These are phyloP conservation scores for Halcyon senegalensis DNA, from an alignment of 2,113 vertebrate species.

Conservation along the genomic window DNA sequence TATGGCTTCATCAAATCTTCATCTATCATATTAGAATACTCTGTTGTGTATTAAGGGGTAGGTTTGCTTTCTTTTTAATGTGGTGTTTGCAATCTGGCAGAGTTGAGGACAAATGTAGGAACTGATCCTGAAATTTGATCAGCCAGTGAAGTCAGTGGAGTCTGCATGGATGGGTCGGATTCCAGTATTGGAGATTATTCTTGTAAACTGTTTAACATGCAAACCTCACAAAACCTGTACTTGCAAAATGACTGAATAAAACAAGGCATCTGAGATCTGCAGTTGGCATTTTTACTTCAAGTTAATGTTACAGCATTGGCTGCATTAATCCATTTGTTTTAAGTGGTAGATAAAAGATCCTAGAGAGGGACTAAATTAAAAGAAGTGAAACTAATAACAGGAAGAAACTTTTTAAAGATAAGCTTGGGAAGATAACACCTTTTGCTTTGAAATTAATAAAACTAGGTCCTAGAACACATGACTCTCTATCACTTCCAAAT, in stretches of 20 bases:
- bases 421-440: neutral
- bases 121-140: constrained; percentile 37
- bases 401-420: neutral
- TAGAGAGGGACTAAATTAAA: neutral
- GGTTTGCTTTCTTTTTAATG: constrained; percentile 1
- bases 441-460: constrained; percentile 5
- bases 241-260: neutral
- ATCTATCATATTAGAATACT: neutral
- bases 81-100: constrained; percentile 27
- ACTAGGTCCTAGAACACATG: neutral
- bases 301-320: neutral
- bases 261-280: neutral
- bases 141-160: neutral
- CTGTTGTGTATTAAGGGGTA: neutral
- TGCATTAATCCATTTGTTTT: neutral
- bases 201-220: neutral
- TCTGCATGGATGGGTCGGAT: neutral
- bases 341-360: neutral
- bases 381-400: neutral
- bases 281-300: neutral
- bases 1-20: neutral
- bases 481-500: neutral
- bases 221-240: neutral
- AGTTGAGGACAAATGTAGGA: constrained; percentile 1
- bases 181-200: neutral